Base-by-base conservation (phyloP, 2,797 vertebrate genomes). In the Potorous gilbertii region DNA sequence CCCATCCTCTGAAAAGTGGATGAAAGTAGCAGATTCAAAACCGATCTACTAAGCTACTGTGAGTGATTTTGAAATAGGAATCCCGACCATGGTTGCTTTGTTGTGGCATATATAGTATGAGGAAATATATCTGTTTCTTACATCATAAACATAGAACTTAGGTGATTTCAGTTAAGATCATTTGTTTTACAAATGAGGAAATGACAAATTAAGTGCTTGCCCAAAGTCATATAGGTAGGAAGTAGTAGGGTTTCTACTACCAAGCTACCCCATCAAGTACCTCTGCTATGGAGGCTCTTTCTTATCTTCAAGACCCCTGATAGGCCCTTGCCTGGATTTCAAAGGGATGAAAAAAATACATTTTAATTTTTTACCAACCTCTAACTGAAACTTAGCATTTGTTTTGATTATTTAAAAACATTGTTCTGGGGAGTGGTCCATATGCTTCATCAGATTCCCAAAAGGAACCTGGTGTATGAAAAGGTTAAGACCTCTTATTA, bases 81-180 rank as follows among this genome's bases (percentile, higher is more conserved):
- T 89, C 92, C 90, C 93, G 90, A 81, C 93, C 54, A 55, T 52
- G 59, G 50, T 96, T 94, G 52, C 34, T 94, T 92, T 66, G 54
- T 92, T 91, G 94, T 94, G 3, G 14, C 92, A 40, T 46, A 14
- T 87, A 28, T 87, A 50, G 9, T 18, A 87, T 87, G 74, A 87
- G 21, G n/a, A 31, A 16, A 4, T 50, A 4, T 50, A 11, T 87
- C 40, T n/a, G 62, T 74, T 87, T 40, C 40, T 46, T 0, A 3
- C 24, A 2, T 27, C 74, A 87, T 50, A 10, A 46, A 50, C 8
- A 3, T 87, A 46, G 74, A 50, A 87, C 10, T 50, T 87, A 87
- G 74, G 24, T 24, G 74, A 87, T 87, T 87, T 27, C 10, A 50
- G 21, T 87, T 87, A 40, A 87, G 40, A 87, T 87, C 2, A 9